Base-by-base conservation (phyloP, 2,797 vertebrate species). In the Urosaurus nigricauda region DNA sequence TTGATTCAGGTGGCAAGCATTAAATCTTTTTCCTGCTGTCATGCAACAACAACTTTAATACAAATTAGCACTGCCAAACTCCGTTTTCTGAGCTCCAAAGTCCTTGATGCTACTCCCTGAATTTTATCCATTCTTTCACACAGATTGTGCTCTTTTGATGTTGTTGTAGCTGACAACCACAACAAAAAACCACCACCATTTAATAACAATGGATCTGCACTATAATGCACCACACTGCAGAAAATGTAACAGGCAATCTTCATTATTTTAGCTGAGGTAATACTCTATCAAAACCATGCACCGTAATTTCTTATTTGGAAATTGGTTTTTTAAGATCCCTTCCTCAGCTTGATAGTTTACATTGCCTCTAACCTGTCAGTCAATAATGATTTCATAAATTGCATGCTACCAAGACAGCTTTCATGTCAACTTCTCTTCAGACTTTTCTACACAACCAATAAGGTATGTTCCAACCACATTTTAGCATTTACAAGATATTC, bases 21-120 rank as follows among this genome's bases (percentile, higher is more conserved):
- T 97, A 97, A 97, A 97, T 97, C 97, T 97, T 97, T 97, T 97
- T 97, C 96, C 95, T 95, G 97, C 97, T 97, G 97, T 97, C 97
- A 97, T 97, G 97, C 97, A 97, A 97, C 97, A 97, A 97, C 97
- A 97, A 97, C 97, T 97, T 97, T 96, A 97, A 97, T 97, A 97
- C 97, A 97, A 97, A 97, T 97, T 97, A 97, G 97, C 96, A 96
- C 96, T 97, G 96, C 96, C 96, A 97, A 97, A 97, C 95, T 97
- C 96, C 96, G 96, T 96, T 97, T 96, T 95, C 95, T 96, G 95
- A 96, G 97, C 96, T 97, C 95, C 95, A 95, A 96, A 96, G 97
- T 96, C 96, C 96, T 96, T 97, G 97, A 97, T 97, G 96, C 94
- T 95, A 96, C 95, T 95, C 95, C 13, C 87, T 96, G 97, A 96